Percentiles rank a stretch among this genome's conserved stretches.
These are phyloP conservation scores for Seriola quinqueradiata DNA, from an alignment of 2,113 vertebrate genomes.

Conservation along the genomic window DNA sequence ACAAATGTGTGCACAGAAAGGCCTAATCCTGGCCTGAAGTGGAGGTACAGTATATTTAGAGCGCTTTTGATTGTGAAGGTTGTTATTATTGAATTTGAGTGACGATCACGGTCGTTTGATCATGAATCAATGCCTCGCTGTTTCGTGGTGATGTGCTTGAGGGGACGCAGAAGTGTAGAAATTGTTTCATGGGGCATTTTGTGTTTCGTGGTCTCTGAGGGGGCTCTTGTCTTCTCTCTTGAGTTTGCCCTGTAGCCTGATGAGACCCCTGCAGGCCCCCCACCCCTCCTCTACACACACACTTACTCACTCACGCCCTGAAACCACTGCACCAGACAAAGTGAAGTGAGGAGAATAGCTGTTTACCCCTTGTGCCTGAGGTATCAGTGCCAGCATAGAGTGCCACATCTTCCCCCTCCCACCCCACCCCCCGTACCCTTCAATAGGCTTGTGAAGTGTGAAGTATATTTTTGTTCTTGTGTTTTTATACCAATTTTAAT, in stretches of 20 bases:
- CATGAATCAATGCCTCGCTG: constrained; percentile 80
- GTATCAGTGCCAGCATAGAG: constrained; percentile 75
- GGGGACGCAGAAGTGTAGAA: constrained; percentile 78
- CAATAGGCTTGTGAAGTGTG: constrained; percentile 84
- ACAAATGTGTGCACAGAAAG: constrained; percentile 77
- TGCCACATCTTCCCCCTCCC: constrained; percentile 63
- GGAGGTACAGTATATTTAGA: constrained; percentile 82
- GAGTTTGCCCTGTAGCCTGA: constrained; percentile 76
- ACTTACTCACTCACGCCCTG: constrained; percentile 52
- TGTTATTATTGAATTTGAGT: constrained; percentile 85
- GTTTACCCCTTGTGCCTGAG: constrained; percentile 78
- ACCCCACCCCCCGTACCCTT: constrained; percentile 48
- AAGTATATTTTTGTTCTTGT: constrained; percentile 84
- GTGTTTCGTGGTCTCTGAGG: constrained; percentile 61
- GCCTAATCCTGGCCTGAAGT: constrained; percentile 86
- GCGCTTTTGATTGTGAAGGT: constrained; percentile 75
- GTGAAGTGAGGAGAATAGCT: constrained; percentile 76
- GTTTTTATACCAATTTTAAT: constrained; percentile 86
- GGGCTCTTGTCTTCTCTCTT: constrained; percentile 73
- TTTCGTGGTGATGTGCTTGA: constrained; percentile 64
- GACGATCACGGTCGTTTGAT: constrained; percentile 85
- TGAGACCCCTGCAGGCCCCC: constrained; percentile 74
- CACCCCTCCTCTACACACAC: constrained; percentile 22
- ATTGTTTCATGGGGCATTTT: constrained; percentile 80
- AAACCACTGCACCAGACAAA: constrained; percentile 66